A percentile compares a stretch with the other conserved stretches of the same genome.
Evolutionary conservation across 2,113 vertebrate genomes (phyloP).

Genomic region (Delphinapterus leucas): DNA sequence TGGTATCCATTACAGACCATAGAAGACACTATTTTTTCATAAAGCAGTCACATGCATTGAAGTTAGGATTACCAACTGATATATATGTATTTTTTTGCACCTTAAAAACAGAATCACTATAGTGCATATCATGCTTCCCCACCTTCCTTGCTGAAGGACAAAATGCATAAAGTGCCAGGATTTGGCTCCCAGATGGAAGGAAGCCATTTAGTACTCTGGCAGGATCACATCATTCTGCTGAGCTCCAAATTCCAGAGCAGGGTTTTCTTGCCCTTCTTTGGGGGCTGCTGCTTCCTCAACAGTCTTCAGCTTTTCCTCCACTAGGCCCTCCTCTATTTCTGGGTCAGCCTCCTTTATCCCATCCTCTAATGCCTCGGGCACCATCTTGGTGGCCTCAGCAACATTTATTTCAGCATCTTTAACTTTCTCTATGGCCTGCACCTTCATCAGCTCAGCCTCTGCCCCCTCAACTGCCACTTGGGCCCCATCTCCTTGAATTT

Average conservation of each 20-base stretch:
- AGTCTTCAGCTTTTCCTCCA: neutral
- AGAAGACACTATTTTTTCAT: slow-evolving; percentile 83
- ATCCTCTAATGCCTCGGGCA: neutral
- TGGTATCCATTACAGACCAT: slow-evolving; percentile 82
- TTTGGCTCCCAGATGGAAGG: slow-evolving; percentile 30
- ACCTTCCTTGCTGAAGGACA: slow-evolving; percentile 78
- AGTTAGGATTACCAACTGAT: slow-evolving; percentile 79
- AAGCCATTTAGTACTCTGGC: slow-evolving; percentile 78
- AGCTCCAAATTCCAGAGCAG: slow-evolving; percentile 35
- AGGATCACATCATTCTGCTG: slow-evolving; percentile 26
- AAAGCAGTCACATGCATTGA: slow-evolving; percentile 91
- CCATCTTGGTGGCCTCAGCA: neutral
- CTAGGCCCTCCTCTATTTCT: neutral
- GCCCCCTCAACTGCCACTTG: neutral
- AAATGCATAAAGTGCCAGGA: slow-evolving; percentile 71
- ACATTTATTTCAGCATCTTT: neutral
- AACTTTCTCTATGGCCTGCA: neutral
- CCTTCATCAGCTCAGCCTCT: neutral
- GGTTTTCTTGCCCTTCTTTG: slow-evolving; percentile 60
- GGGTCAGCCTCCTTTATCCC: neutral
- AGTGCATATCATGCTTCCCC: slow-evolving; percentile 78
- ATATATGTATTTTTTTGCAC: slow-evolving; percentile 71
- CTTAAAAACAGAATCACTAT: slow-evolving; percentile 78
- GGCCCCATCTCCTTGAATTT: neutral
- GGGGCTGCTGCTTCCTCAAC: neutral